A percentile compares a stretch with the other conserved stretches of the same genome.
phyloP scores from a whole-genome alignment of 2,797 vertebrate genomes.

The Okamejei kenojei region DNA sequence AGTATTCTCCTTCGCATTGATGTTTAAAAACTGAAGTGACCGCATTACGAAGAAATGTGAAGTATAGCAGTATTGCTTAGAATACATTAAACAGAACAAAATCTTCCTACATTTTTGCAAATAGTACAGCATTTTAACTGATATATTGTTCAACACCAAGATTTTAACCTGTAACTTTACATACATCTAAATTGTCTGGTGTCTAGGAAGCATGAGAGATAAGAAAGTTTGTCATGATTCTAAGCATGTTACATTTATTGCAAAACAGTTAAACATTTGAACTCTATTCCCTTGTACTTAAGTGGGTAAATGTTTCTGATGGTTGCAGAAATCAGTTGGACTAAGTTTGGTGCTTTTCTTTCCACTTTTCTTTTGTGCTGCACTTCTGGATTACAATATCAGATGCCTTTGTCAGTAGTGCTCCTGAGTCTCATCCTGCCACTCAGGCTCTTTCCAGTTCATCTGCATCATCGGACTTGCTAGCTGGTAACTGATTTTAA shows the following conservation, averaged over 20 bases:
- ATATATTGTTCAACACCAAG: background rate
- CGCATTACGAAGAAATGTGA: background rate
- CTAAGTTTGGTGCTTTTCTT: conserved; percentile 51
- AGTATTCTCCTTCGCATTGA: background rate
- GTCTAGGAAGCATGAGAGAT: background rate
- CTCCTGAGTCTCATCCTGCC: conserved; percentile 66
- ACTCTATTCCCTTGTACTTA: background rate
- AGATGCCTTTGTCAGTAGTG: conserved; percentile 82
- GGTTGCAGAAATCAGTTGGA: background rate
- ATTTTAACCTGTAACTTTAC: background rate
- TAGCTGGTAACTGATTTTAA: conserved; percentile 74
- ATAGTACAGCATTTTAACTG: background rate
- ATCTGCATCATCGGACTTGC: conserved; percentile 76
- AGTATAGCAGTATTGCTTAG: background rate
- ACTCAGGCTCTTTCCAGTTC: conserved; percentile 68
- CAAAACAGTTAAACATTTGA: background rate
- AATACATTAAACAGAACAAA: background rate
- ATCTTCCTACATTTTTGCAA: background rate
- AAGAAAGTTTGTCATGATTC: background rate
- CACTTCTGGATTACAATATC: conserved; percentile 54
- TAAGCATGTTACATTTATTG: background rate
- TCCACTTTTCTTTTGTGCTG: conserved; percentile 50
- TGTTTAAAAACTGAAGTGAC: background rate
- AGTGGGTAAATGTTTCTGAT: background rate
- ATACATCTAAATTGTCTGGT: background rate